phyloP scores from a whole-genome alignment of 2,888 invertebrate species.

The Hypomecis punctinalis region DNA sequence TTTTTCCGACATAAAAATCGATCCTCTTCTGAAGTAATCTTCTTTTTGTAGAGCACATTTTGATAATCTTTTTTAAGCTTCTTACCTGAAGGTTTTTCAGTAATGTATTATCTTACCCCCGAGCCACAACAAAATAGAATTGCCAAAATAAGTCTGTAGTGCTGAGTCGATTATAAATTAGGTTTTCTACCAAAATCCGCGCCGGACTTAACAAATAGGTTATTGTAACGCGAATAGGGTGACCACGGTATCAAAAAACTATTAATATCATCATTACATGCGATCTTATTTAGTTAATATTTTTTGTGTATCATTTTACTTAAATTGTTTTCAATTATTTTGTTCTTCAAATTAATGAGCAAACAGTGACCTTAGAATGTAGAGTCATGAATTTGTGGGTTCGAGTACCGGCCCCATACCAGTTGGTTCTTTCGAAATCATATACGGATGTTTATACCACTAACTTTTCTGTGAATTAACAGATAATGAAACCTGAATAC shows the following conservation, averaged over 20 bases:
- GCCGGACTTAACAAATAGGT: slow-evolving; percentile 56
- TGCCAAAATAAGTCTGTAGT: not conserved
- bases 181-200: slow-evolving; percentile 45
- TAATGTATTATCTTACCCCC: not conserved
- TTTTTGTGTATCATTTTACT: too few species aligned
- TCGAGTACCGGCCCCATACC: too few species aligned
- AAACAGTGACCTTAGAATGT: too few species aligned
- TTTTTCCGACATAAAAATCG: too few species aligned
- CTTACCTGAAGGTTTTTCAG: not conserved
- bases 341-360: too few species aligned
- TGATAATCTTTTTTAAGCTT: not conserved
- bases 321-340: too few species aligned
- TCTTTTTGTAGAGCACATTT: not conserved
- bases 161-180: slow-evolving; percentile 22
- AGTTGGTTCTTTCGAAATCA: too few species aligned
- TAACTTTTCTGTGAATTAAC: too few species aligned
- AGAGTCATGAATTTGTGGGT: too few species aligned
- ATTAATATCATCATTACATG: not conserved
- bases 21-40: not conserved
- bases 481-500: too few species aligned
- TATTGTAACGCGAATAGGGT: slow-evolving; percentile 55
- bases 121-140: not conserved
- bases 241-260: slow-evolving; percentile 36
- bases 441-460: too few species aligned
- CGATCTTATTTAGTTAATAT: not conserved